A percentile compares a stretch with the other conserved stretches of the same genome.
These are phyloP conservation scores for Botia almorhae DNA, from an alignment of 2,797 vertebrate species.

Conservation along the genomic window DNA sequence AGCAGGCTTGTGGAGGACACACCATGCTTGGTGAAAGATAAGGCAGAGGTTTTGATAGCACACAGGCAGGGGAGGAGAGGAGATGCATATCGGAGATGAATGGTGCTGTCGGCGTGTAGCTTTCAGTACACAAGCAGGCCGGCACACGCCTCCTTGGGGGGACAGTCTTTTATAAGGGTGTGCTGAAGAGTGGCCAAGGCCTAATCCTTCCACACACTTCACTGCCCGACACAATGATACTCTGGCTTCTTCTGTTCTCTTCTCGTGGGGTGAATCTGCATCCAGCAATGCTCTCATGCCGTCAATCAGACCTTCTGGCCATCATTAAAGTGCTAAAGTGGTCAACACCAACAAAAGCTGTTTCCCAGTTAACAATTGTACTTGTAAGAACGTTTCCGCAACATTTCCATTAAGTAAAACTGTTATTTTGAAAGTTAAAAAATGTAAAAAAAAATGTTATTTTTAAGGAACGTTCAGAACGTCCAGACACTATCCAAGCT, in stretches of 20 bases:
- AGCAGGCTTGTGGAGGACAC: slow-evolving; percentile 39
- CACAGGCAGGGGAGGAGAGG: slow-evolving; percentile 38
- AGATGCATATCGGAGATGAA: slow-evolving; percentile 47
- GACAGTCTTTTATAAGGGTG: slow-evolving; percentile 46
- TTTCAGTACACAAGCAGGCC: slow-evolving; percentile 52
- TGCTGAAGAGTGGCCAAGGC: slow-evolving; percentile 54
- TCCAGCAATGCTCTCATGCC: slow-evolving; percentile 15
- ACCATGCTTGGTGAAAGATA: slow-evolving; percentile 43
- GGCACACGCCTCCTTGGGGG: slow-evolving; percentile 17
- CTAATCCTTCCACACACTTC: slow-evolving; percentile 51
- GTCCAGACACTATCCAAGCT: too few species aligned
- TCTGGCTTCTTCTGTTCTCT: slow-evolving; percentile 21
- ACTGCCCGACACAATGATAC: slow-evolving; percentile 47
- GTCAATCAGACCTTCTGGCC: slow-evolving; percentile 32
- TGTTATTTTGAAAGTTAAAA: too few species aligned
- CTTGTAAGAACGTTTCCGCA: too few species aligned
- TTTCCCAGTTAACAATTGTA: not conserved
- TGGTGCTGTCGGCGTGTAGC: slow-evolving; percentile 30
- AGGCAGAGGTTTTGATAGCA: slow-evolving; percentile 31
- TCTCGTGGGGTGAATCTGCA: slow-evolving; percentile 36
- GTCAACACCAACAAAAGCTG: slow-evolving; percentile 1
- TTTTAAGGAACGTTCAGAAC: too few species aligned
- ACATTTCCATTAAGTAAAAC: too few species aligned
- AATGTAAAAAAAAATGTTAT: too few species aligned
- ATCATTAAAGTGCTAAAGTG: too few species aligned